Base-by-base conservation (phyloP, 2,888 invertebrate genomes). In the Eilema caniola region DNA sequence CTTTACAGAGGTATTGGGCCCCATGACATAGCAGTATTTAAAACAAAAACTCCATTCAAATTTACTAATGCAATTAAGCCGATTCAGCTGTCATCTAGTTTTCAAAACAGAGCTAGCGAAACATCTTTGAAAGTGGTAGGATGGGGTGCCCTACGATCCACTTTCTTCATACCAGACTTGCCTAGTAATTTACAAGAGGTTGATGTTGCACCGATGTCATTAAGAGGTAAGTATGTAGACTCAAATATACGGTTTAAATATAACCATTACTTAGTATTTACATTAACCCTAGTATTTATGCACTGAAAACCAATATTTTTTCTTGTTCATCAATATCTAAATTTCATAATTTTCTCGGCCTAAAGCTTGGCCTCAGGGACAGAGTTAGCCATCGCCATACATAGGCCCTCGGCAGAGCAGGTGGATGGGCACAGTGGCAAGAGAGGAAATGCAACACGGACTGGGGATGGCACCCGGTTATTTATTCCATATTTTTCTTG, bases 1-100 rank as follows among this genome's bases (percentile, higher is more conserved):
- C 66, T 68, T 76, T 66, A 20, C 71, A 76, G 73, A 64, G 93
- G 89, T 1, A 91, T 95, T 37, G 94, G 92, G 12, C 90, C 93
- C 25, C 93, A 96, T 76, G 96, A 96, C 80, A 95, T 96, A 68
- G 96, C 96, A 7, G 83, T 96, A 37, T 87, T 96, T 3, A 89
- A 86, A 74, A 89, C 93, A 24, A 81, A 76, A 41, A 78, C 78
- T 5, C 88, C 91, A 3, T 91, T 95, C 62, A 75, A 69, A 28
- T 92, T 90, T 68, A 92, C 91, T 14, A 87, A 89, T 41, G 88
- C 87, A 75, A 88, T 96, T 0, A 89, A 93, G 67, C 95, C 96
- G 1, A 92, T 96, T 24, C 85, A 85, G n/a, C 83, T 96, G 5
- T 95, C 96, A 0, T 83, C 81, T 33, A 86, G 87, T 25, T 76